phyloP scores from a whole-genome alignment of 2,888 invertebrate genomes.

The Poecilus cupreus region DNA sequence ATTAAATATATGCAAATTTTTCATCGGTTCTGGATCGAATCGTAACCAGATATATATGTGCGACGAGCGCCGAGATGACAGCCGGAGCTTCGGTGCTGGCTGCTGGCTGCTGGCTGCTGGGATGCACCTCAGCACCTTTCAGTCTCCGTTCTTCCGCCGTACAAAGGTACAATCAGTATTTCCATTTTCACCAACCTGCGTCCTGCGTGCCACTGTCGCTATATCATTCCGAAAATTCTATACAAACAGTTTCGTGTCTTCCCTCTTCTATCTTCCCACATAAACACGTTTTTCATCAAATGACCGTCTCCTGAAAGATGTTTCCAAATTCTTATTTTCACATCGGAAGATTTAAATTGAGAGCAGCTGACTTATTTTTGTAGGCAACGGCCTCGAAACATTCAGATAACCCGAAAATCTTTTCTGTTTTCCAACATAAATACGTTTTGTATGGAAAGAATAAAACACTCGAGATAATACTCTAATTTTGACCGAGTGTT shows the following conservation, averaged over 20 bases:
- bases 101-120: background rate
- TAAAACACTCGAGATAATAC: constrained; percentile 20
- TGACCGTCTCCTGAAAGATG: too few relatives aligned
- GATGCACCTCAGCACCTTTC: background rate
- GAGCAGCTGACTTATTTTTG: too few relatives aligned
- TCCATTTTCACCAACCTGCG: background rate
- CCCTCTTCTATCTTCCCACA: background rate
- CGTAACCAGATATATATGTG: constrained; percentile 21
- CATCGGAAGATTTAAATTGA: too few relatives aligned
- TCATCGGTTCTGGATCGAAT: constrained; percentile 40
- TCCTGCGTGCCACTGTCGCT: background rate
- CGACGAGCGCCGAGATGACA: background rate
- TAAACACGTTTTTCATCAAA: background rate
- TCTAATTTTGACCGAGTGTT: constrained; percentile 26
- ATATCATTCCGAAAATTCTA: background rate
- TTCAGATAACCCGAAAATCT: too few relatives aligned
- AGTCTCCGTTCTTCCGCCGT: background rate
- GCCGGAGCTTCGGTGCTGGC: background rate
- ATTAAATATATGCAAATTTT: constrained; percentile 50
- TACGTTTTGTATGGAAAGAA: background rate
- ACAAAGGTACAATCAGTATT: background rate
- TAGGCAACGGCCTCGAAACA: too few relatives aligned
- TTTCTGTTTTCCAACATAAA: background rate
- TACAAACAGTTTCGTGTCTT: background rate
- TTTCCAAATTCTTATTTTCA: too few relatives aligned